phyloP scores from a whole-genome alignment of 2,113 vertebrate species.

The Pelobates fuscus region DNA sequence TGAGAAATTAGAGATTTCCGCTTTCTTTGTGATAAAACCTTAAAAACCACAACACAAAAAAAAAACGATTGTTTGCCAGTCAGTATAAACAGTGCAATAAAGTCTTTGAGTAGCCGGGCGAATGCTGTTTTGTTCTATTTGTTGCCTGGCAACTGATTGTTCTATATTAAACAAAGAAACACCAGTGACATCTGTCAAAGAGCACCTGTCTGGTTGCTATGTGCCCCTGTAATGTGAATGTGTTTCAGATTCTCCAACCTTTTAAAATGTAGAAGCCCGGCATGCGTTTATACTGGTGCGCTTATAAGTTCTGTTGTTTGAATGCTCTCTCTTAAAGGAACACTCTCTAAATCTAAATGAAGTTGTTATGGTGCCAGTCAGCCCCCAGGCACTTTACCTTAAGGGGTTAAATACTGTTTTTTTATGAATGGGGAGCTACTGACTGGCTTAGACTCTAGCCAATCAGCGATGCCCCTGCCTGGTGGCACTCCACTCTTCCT shows the following conservation, averaged over 20 bases:
- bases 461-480: too few species aligned
- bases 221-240: conserved; percentile 17
- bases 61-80: not conserved
- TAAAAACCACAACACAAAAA: not conserved
- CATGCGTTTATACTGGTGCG: not conserved
- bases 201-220: conserved; percentile 51
- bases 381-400: too few species aligned
- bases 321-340: too few species aligned
- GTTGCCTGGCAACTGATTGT: conserved; percentile 53
- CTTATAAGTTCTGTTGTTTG: too few species aligned
- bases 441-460: too few species aligned
- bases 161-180: conserved; percentile 58
- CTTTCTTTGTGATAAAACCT: too few species aligned
- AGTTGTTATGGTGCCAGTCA: too few species aligned
- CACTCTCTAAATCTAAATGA: too few species aligned
- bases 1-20: too few species aligned
- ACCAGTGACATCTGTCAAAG: conserved; percentile 51
- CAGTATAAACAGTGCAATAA: conserved; percentile 26
- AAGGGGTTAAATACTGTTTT: too few species aligned
- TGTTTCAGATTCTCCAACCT: not conserved
- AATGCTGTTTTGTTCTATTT: conserved; percentile 53
- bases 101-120: conserved; percentile 19
- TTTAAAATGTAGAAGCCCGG: not conserved
- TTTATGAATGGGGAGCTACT: too few species aligned
- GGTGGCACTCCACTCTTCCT: too few species aligned